Base-by-base conservation (phyloP, 2,113 vertebrate genomes). In the Corapipo altera region DNA sequence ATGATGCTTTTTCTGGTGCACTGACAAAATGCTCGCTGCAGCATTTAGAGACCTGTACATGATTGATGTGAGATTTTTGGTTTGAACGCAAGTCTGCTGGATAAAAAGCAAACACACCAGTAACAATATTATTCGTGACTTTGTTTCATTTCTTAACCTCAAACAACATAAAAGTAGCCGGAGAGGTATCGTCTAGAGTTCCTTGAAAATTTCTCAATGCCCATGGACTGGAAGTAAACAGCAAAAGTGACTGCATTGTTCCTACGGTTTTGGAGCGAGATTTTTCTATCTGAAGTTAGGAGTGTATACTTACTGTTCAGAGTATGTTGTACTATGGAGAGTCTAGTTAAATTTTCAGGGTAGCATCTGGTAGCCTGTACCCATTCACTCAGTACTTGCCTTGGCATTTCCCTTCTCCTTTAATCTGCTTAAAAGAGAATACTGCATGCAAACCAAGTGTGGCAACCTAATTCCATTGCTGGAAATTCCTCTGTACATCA, bases 161-260 rank as follows among this genome's bases (percentile, higher is more conserved):
- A 88, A 97, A 97, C 95, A 97, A 95, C 85, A 59, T 89, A 87
- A 96, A 66, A 95, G 94, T 89, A 97, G 93, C 93, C 48, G 13
- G 74, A 85, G 95, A 97, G 94, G 97, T 98, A 97, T 97, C 66
- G 51, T 89, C 96, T 96, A 95, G 65, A 96, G 88, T 87, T 96
- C 86, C 91, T 96, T 70, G 95, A 82, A 92, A 91, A 89, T 70
- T 81, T 95, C 85, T 97, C 97, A 98, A 98, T 98, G 97, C 98
- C 98, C 97, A 85, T 13, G 69, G 91, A 98, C 85, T 96, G 95
- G 89, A 97, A 97, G 96, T 98, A 98, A 98, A 98, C 97, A 97
- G 97, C 96, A 94, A 86, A 92, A 73, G 71, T 7, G 10, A 66
- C 51, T 85, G 59, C 93, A 88, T 93, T 74, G 67, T 96, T 97